Percentiles rank a stretch among this genome's conserved stretches.
Evolutionary conservation across 2,797 vertebrate genomes (phyloP).

Genomic region (Pseudotriccus pelzelni): DNA sequence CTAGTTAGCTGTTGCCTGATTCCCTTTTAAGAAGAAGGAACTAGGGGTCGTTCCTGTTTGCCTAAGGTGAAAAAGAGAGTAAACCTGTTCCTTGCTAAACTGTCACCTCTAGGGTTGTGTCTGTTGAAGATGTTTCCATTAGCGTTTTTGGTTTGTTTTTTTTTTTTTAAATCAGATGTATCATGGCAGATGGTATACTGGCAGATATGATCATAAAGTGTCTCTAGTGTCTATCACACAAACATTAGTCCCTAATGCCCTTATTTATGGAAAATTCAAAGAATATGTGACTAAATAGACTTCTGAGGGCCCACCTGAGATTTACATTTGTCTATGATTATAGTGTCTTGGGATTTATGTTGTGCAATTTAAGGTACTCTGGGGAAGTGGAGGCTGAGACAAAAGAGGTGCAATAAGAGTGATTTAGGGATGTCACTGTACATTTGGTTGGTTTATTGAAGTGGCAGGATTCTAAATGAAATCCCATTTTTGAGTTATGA

Average conservation of each 20-base stretch:
- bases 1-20: background rate
- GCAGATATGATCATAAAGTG: background rate
- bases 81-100: background rate
- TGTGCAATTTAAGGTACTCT: background rate
- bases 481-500: background rate
- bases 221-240: background rate
- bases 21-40: background rate
- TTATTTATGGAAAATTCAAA: slow-evolving; percentile 18
- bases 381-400: background rate
- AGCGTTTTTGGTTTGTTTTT: background rate
- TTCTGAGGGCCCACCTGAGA: slow-evolving; percentile 5
- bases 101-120: background rate
- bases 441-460: slow-evolving; percentile 4
- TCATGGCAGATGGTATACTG: background rate
- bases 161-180: background rate
- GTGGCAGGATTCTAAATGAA: slow-evolving; percentile 1
- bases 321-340: background rate
- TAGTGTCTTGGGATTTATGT: slow-evolving; percentile 7
- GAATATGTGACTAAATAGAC: background rate
- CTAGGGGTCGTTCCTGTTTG: background rate
- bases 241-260: background rate
- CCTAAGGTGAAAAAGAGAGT: background rate
- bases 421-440: slow-evolving; percentile 19
- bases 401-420: background rate
- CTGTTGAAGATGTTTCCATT: background rate